Evolutionary conservation across 1,140 invertebrate genomes (phyloP), one percentile per base, ranked within the genome.

Genomic region (Sinonovacula constricta): DNA sequence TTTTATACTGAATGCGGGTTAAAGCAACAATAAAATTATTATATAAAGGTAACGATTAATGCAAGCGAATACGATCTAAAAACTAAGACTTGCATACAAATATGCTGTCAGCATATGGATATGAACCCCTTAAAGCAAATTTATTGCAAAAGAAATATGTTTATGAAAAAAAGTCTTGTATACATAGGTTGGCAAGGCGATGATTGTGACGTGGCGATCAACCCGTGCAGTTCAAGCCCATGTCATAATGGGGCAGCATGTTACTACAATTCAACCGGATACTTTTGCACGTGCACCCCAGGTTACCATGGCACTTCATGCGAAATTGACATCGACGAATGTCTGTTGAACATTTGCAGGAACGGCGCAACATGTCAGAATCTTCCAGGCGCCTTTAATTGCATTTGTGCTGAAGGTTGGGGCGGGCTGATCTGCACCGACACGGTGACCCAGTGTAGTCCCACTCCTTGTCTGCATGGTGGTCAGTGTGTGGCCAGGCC

Each of bases 101-200:
- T 12, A 12, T 12, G 45, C 10, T 49, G 45, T 49, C 10, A 10
- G 10, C 10, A 49, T 18, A 49, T 49, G 45, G 45, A 49, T 18
- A 49, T 10, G 18, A 18, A 49, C 18, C 10, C 18, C 18, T 49
- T 18, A 10, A 49, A 18, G 18, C 45, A 18, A 10, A 10, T 10
- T 12, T 18, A 49, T 49, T 10, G 45, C 10, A 10, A 49, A 18
- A 49, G 45, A 49, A 12, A 49, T 18, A 12, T n/a, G n/a, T n/a
- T n/a, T n/a, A n/a, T n/a, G n/a, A n/a, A n/a, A 22, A 22, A 7
- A 26, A 5, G 5, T 56, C 30, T 12, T 34, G 28, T 62, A 24
- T 39, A 39, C 33, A 14, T 28, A 76, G 72, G 72, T n/a, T 76
- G 72, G 72, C 65, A 76, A 22, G 72, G 72, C 4, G 33, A 76